Evolutionary conservation across 2,888 invertebrate genomes (phyloP).

Genomic region (Thereva nobilitata): DNA sequence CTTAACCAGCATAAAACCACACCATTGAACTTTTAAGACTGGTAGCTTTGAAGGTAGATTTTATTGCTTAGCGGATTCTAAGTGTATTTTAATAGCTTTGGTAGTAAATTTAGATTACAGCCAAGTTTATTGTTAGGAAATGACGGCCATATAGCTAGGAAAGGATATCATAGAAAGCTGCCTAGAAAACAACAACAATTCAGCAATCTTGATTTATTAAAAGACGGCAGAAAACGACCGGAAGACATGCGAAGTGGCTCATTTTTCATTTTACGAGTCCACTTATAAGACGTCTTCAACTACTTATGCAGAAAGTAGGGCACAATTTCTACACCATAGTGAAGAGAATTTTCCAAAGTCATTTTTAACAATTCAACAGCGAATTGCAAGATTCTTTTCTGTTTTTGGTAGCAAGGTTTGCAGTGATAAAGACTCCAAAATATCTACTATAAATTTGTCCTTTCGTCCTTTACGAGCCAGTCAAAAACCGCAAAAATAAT

Average conservation of each 20-base stretch:
- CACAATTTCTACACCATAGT: not conserved
- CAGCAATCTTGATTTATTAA: too few species aligned
- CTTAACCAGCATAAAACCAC: too few species aligned
- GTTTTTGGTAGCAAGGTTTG: not conserved
- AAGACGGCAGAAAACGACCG: constrained; percentile 10
- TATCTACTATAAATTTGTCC: too few species aligned
- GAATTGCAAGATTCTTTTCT: not conserved
- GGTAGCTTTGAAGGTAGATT: too few species aligned
- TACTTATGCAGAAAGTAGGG: constrained; percentile 15
- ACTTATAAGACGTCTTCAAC: constrained; percentile 23
- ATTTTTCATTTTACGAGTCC: constrained; percentile 30
- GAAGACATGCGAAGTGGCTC: constrained; percentile 31
- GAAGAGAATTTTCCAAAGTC: not conserved
- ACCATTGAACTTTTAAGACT: too few species aligned
- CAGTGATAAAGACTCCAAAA: not conserved
- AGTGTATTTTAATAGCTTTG: too few species aligned
- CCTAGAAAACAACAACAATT: too few species aligned
- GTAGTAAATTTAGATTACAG: too few species aligned
- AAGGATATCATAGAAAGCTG: too few species aligned
- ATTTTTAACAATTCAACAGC: constrained; percentile 11
- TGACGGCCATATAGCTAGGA: not conserved
- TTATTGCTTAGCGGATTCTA: too few species aligned
- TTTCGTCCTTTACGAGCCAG: too few species aligned
- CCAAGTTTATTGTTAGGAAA: not conserved
- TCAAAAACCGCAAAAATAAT: too few species aligned